phyloP scores from a whole-genome alignment of 2,888 invertebrate species.

The Miltochrista miniata region DNA sequence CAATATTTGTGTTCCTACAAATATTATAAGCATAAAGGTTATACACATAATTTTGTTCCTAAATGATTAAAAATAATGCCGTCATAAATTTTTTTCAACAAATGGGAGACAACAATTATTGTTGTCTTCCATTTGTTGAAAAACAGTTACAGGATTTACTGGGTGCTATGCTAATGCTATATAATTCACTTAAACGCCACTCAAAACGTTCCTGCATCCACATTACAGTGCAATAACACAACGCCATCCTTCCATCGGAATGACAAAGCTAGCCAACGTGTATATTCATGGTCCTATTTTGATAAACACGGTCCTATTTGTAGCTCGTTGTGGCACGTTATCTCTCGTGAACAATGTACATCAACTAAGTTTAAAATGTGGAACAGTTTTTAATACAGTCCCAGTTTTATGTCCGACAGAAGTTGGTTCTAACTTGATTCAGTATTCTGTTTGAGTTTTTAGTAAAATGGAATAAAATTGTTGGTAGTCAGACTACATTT shows the following conservation, averaged over 20 bases:
- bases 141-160: too few relatives aligned
- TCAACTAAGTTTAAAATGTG: constrained; percentile 23
- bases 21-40: too few relatives aligned
- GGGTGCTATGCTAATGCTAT: too few relatives aligned
- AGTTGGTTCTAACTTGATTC: not conserved
- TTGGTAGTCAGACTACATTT: not conserved
- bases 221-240: constrained; percentile 6
- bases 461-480: not conserved
- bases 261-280: constrained; percentile 13
- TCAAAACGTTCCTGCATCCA: not conserved
- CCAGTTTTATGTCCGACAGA: constrained; percentile 13
- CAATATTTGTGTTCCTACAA: too few relatives aligned
- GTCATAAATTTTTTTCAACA: too few relatives aligned
- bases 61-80: too few relatives aligned
- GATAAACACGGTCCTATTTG: constrained; percentile 26
- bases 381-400: constrained; percentile 4
- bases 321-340: constrained; percentile 20
- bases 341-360: constrained; percentile 31
- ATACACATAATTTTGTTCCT: too few relatives aligned
- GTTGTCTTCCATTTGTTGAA: too few relatives aligned
- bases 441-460: not conserved
- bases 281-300: constrained; percentile 31
- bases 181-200: not conserved
- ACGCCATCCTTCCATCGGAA: constrained; percentile 14
- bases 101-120: too few relatives aligned